phyloP scores from a whole-genome alignment of 2,797 vertebrate species.

The Rhinophrynus dorsalis region DNA sequence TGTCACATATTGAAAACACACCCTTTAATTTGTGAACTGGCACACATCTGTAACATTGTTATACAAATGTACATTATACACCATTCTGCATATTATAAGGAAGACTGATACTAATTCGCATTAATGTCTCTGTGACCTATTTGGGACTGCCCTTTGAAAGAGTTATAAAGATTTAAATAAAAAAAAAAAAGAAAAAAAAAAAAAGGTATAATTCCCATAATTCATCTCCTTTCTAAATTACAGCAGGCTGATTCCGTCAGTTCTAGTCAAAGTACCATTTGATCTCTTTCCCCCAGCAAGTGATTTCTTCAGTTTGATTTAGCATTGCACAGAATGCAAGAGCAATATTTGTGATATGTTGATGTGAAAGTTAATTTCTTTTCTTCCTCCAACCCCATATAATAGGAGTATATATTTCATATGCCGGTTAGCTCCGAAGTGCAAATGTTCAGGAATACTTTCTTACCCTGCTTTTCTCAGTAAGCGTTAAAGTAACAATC shows the following conservation, averaged over 20 bases:
- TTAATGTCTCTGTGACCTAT: too few relatives aligned
- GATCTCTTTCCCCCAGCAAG: conserved; percentile 1
- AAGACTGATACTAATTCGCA: too few relatives aligned
- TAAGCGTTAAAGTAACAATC: neutral
- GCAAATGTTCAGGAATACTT: conserved; percentile 1
- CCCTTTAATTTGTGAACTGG: too few relatives aligned
- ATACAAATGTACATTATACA: too few relatives aligned
- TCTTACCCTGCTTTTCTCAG: too few relatives aligned
- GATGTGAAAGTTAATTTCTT: neutral
- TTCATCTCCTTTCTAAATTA: neutral
- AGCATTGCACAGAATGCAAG: conserved; percentile 25
- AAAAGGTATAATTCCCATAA: neutral
- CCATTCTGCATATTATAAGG: too few relatives aligned
- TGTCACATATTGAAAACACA: too few relatives aligned
- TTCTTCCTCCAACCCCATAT: neutral
- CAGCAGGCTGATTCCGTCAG: conserved; percentile 1
- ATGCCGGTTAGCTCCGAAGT: conserved; percentile 15
- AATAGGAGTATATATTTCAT: conserved; percentile 1
- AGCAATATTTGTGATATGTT: neutral
- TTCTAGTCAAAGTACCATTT: conserved; percentile 31
- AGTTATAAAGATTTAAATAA: too few relatives aligned
- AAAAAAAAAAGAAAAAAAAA: too few relatives aligned
- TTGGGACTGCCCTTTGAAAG: too few relatives aligned
- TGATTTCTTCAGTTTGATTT: neutral
- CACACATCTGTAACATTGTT: too few relatives aligned